Evolutionary conservation across 1,140 invertebrate species (phyloP), one percentile per base, ranked within the genome.

Genomic region (Dufourea novaeangliae): DNA sequence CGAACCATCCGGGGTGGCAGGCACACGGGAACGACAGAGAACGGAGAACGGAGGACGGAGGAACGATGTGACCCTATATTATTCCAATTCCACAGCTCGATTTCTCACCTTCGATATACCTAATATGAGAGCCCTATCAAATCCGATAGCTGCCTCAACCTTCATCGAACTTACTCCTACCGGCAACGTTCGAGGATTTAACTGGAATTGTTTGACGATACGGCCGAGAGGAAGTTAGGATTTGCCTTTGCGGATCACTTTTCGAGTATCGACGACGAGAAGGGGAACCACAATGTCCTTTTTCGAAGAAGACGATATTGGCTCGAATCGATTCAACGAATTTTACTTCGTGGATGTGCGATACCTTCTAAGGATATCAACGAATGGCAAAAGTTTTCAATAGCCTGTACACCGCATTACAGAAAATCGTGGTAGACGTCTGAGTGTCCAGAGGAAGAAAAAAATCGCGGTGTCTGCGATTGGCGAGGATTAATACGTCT

Each of bases 11-110:
- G 14, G 50, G 57, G 17, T n/a, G 2, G 7, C 17, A n/a, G 20
- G 46, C 1, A 50, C 46, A 50, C 5, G 20, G 20, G 46, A n/a
- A 7, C 20, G n/a, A 17, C n/a, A n/a, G n/a, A n/a, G n/a, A n/a
- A n/a, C n/a, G 8, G 20, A 14, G 46, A 8, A 3, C 3, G 34
- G 34, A 37, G 34, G 3, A 3, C 34, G 8, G 8, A 3, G 39
- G 17, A 39, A 20, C 54, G 39, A 11, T n/a, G 27, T 17, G 32
- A 52, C 34, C 52, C 27, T 41, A 63, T 83, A 72, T 83, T 78
- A 83, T 82, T 83, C 68, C 81, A 67, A 56, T 78, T 78, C 34
- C 68, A 32, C 52, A 37, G 69, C 17, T 61, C 25, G 37, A 70
- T 69, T 41, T 57, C 44, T 66, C 22, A 34, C 44, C 61, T 25